A percentile compares a stretch with the other conserved stretches of the same genome.
phyloP scores from a whole-genome alignment of 2,797 vertebrate species.

The Liasis olivaceus region DNA sequence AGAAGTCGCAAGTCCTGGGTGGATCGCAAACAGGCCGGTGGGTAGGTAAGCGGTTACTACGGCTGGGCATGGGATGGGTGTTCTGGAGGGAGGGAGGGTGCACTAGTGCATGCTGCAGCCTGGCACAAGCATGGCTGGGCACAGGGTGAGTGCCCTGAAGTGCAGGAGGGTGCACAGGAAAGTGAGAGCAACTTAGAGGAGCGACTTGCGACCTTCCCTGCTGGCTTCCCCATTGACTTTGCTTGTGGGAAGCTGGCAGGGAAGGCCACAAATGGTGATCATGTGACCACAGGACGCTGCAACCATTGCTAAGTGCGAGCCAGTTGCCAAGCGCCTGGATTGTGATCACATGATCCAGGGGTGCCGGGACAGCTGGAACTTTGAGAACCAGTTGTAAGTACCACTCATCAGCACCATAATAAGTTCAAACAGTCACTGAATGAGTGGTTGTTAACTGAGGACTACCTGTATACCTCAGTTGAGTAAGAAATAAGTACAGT shows the following conservation, averaged over 20 bases:
- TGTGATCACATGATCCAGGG: not conserved
- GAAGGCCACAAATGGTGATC: not conserved
- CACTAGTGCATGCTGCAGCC: too few relatives aligned
- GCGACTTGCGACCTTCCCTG: not conserved
- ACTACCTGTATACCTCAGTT: not conserved
- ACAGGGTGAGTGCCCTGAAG: not conserved
- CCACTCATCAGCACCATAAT: not conserved
- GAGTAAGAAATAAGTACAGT: not conserved
- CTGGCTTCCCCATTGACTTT: not conserved
- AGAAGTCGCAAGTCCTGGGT: not conserved
- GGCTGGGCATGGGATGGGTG: not conserved
- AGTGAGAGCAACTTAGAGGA: not conserved
- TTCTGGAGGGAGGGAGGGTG: not conserved
- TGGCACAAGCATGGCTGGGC: too few relatives aligned
- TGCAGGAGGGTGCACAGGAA: not conserved
- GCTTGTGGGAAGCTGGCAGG: not conserved
- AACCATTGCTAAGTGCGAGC: not conserved
- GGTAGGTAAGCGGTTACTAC: not conserved
- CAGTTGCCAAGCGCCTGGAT: not conserved
- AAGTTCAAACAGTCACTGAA: not conserved
- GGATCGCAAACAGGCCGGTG: not conserved
- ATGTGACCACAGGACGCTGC: not conserved
- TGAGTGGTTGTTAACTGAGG: not conserved
- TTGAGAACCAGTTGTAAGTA: not conserved
- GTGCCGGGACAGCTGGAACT: not conserved